Conservation (phyloP, 92 coral and sea anemone genomes). For the Heteractis magnifica region DNA sequence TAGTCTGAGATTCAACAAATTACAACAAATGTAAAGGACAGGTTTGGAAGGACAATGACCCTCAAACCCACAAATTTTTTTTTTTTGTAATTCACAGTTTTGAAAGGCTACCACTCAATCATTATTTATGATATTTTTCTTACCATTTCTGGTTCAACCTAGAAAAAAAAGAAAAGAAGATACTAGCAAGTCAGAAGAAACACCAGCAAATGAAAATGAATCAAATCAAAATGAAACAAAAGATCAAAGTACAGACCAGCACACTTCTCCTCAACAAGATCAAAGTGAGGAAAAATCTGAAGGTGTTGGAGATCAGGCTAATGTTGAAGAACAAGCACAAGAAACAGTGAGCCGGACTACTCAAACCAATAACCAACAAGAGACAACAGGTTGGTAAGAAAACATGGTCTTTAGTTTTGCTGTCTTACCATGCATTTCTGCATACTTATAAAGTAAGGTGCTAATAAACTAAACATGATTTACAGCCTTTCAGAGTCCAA, state of each 20-base stretch:
- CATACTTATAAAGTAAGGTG: too few species aligned
- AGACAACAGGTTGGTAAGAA: neutral
- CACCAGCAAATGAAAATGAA: neutral
- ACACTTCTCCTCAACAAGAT: neutral
- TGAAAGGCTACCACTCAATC: too few species aligned
- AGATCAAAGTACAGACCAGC: neutral
- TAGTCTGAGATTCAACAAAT: too few species aligned
- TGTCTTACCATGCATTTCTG: neutral
- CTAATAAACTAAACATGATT: too few species aligned
- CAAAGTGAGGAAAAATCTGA: neutral
- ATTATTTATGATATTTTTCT: neutral
- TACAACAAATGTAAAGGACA: too few species aligned
- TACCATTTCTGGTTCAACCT: neutral
- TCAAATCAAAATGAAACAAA: constrained; percentile 11
- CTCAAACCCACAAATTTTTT: too few species aligned
- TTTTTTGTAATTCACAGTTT: too few species aligned
- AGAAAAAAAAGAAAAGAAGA: constrained; percentile 3
- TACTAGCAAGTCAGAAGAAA: neutral
- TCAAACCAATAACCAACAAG: neutral
- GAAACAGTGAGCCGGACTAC: neutral
- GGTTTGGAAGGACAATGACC: too few species aligned
- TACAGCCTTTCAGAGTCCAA: too few species aligned
- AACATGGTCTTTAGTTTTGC: neutral
- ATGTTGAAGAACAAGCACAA: neutral
- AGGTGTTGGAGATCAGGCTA: neutral